A percentile compares a stretch with the other conserved stretches of the same genome.
Conservation (phyloP, 2,113 vertebrate species). For the Cynoglossus semilaevis region DNA sequence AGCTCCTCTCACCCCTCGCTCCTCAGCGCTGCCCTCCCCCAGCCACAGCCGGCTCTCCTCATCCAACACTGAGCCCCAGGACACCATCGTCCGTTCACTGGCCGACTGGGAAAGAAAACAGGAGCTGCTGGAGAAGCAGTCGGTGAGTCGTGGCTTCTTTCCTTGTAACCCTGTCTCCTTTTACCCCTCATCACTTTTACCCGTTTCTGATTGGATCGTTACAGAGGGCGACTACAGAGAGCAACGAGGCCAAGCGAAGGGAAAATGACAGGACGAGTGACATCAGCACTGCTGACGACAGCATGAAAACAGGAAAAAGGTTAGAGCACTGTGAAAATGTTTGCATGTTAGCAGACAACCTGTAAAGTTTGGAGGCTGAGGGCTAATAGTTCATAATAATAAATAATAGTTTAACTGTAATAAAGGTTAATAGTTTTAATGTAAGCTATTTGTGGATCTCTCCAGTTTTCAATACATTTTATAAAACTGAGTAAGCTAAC, state of each 20-base stretch:
- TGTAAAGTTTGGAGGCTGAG: too few species aligned
- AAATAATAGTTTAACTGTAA: too few species aligned
- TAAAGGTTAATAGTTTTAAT: too few species aligned
- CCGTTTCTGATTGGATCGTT: conserved; percentile 14
- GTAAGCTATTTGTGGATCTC: too few species aligned
- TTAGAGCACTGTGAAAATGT: conserved; percentile 7
- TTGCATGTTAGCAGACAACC: neutral
- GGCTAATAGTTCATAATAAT: too few species aligned
- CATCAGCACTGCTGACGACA: conserved; percentile 69
- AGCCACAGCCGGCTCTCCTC: conserved; percentile 74
- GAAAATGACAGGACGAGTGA: conserved; percentile 60
- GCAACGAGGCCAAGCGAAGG: conserved; percentile 43
- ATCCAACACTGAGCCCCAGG: conserved; percentile 36
- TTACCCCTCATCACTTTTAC: neutral
- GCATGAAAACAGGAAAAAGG: conserved; percentile 67
- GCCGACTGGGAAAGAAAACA: conserved; percentile 74
- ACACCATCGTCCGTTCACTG: conserved; percentile 65
- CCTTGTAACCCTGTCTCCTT: neutral
- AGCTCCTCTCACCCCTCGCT: conserved; percentile 80
- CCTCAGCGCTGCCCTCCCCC: conserved; percentile 71
- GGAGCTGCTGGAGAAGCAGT: conserved; percentile 65
- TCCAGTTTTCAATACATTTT: too few species aligned
- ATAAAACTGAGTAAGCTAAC: too few species aligned
- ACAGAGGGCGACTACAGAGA: conserved; percentile 57
- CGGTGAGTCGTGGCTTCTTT: conserved; percentile 54